Evolutionary conservation across 1,140 invertebrate genomes (phyloP), one percentile per base, ranked within the genome.

Genomic region (Probaryconus sp.): DNA sequence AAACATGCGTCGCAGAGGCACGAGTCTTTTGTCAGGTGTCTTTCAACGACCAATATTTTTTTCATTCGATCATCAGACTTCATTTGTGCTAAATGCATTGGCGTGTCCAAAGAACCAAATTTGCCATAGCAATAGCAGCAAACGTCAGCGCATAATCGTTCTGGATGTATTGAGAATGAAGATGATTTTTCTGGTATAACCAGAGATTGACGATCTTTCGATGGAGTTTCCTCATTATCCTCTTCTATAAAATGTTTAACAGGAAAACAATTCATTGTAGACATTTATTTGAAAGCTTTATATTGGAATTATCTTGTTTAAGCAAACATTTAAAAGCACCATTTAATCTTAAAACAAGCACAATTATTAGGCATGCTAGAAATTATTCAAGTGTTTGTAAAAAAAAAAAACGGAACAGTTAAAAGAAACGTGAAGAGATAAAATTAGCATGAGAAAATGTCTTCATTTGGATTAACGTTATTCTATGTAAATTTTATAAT

Each of bases 171-270:
- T 58, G 93, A 93, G 82, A 95, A 95, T 0, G 93, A 94, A 1
- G 93, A 94, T 9, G 93, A 93, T 85, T 95, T 95, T 83, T 95
- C 94, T 9, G 94, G 94, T 71, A 96, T 95, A 6, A 95, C 92
- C 56, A 95, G 89, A 63, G 91, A 92, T 30, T 90, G 88, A 37
- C 90, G 90, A 70, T 87, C 85, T 51, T 87, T 88, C 6, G 83
- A 42, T 1, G 80, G 48, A n/a, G 79, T 56, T 43, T 88, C 85
- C 21, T 87, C 89, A 51, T 88, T 88, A 43, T 93, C 92, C 5
- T 88, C 86, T 5, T 89, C 88, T 81, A 82, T 79, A 51, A 51
- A 33, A 76, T 9, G 53, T 67, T 73, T 53, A 42, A 55, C 6
- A 37, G 9, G 0, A 21, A 17, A 40, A 40, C 10, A 13, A 28